Base-by-base conservation (phyloP, 1,140 invertebrate genomes). In the Ceratitis capitata region DNA sequence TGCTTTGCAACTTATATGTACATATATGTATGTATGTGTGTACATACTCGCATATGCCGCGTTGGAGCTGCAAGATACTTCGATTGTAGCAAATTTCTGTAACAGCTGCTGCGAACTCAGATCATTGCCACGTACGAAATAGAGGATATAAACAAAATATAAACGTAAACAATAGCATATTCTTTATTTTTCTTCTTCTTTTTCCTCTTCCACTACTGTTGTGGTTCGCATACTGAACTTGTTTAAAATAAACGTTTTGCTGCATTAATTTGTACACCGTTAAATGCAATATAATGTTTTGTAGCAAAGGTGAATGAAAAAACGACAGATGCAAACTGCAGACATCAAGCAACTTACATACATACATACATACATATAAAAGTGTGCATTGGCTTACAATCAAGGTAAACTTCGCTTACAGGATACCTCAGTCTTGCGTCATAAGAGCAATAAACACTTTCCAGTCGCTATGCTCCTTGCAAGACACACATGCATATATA, bases 151-250 rank as follows among this genome's bases (percentile, higher is more conserved):
- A 78, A 78, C 69, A 78, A 45, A 78, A 47, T 45, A 26, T 19
- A 78, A 78, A 78, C n/a, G 69, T 78, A 78, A 78, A 78, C 69
- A 78, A 78, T 78, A 78, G 45, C 42, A 78, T 56, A 56, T 56
- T 56, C 23, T 56, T 6, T 56, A 9, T 56, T 56, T 5, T 26
- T 61, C 5, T 12, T 32, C 3, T 26, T 69, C 19, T 69, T 69
- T 19, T 39, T 26, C 56, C 29, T 26, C 26, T 19, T 61, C 12
- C 23, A 26, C 29, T 5, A 61, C 56, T 64, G 19, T 56, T n/a
- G 35, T 3, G n/a, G n/a, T n/a, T n/a, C 29, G 12, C 56, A 29
- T 32, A 6, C n/a, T 26, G 56, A 61, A 26, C 26, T 26, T 26
- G n/a, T n/a, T n/a, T 6, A 26, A 61, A 5, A 61, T 35, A 74